Base-by-base conservation (phyloP, 2,888 invertebrate genomes). In the Pachliopta kotzebuea region DNA sequence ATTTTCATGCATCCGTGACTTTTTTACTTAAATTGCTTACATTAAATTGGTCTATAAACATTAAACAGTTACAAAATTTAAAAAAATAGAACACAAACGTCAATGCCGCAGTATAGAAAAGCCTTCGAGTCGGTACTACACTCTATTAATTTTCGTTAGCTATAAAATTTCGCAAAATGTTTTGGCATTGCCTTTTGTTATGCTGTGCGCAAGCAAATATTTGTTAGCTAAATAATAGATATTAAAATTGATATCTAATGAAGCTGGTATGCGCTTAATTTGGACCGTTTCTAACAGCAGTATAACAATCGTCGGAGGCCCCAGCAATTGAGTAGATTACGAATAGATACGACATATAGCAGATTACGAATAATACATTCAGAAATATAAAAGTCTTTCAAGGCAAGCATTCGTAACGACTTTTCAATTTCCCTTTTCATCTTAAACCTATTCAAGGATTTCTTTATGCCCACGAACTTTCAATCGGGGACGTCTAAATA, bases 391-490 rank as follows among this genome's bases (percentile, higher is more conserved):
- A 81, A 81, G 75, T 77, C 76, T 77, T 79, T 80, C 81, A 79
- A 83, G 74, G 79, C 72, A 75, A 69, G 74, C 79, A 78, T 76
- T 81, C 81, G 77, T 85, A 86, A 88, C 86, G 86, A 86, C 84
- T 84, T 84, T 85, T 86, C 88, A 84, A 88, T 88, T 88, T 89
- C 85, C 89, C 84, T 85, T 37, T 86, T 84, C 83, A 87, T 79
- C 76, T 75, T 74, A 78, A 83, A 84, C 84, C 85, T 81, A 88
- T 88, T 86, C 86, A 84, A 37, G 81, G 79, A 85, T 86, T 88
- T 86, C 84, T 83, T 78, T 77, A 74, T 73, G 74, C 72, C 78
- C 74, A 72, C 76, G 76, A 75, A 77, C 76, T 80, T 77, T 85
- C 83, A 88, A 87, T 88, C 86, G 85, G 76, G 72, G 76, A 73